Evolutionary conservation across 1,140 invertebrate species (phyloP), one percentile per base, ranked within the genome.

Genomic region (Plectrocnemia conspersa): DNA sequence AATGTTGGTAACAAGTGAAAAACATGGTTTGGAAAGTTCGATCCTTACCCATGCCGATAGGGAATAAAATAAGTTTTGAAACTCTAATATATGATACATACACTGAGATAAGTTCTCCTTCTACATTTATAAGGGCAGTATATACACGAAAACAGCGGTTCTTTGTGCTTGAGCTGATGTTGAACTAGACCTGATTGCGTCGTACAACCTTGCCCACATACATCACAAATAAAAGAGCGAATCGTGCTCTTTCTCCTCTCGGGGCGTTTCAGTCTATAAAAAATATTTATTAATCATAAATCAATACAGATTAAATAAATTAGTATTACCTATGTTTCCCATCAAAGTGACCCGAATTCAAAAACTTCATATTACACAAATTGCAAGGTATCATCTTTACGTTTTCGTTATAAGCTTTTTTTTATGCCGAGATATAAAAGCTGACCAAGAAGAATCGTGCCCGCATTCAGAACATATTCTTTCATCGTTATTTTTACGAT

Each of bases 341-440:
- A 11, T 59, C 53, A 33, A 59, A 59, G 22, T 59, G 58, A 33
- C 58, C 58, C 10, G 58, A 59, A 22, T 59, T 55, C 21, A 59
- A 46, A 24, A 59, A 59, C 29, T 44, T 52, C 32, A 56, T 56
- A 36, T 59, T 59, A 18, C 58, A 59, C 18, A 23, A 40, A 29
- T 59, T 29, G 33, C 58, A 59, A 18, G 58, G 53, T 6, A 41
- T 38, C 11, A 59, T 15, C 40, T 55, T 59, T 9, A 23, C 23
- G 6, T 35, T 40, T 2, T 47, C 33, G 25, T 52, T 16, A n/a
- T 52, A 56, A 3, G 58, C 58, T 16, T 52, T 35, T n/a, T n/a
- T 41, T 44, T 41, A 22, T 59, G 58, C 2, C 58, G 47, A 15
- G 47, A 27, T n/a, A 59, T 41, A 22, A 59, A 59, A 6, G 35